These are phyloP conservation scores for Hartigia nigra DNA, from an alignment of 2,888 invertebrate species.

Conservation along the genomic window DNA sequence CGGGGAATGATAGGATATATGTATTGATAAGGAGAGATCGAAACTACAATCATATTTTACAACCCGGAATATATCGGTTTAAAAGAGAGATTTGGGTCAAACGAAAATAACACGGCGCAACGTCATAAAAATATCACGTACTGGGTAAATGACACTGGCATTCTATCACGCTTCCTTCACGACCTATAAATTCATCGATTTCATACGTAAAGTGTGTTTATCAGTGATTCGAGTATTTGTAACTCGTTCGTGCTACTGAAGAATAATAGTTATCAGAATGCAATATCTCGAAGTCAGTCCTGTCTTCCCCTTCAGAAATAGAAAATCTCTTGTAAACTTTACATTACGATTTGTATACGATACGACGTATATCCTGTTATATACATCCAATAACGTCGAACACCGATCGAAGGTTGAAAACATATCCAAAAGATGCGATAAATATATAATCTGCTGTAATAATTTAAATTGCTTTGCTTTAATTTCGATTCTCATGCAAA, in stretches of 20 bases:
- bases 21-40: not conserved
- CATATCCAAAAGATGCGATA: not conserved
- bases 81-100: constrained; percentile 34
- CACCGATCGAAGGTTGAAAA: not conserved
- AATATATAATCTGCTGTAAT: not conserved
- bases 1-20: not conserved
- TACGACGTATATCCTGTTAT: not conserved
- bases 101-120: constrained; percentile 24
- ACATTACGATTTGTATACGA: not conserved
- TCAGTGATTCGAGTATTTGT: not conserved
- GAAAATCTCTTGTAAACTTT: not conserved
- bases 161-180: constrained; percentile 19
- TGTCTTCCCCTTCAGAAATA: not conserved
- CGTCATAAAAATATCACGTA: not conserved
- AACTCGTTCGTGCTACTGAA: not conserved
- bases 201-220: not conserved
- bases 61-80: not conserved
- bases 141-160: constrained; percentile 18
- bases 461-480: too few species aligned
- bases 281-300: not conserved
- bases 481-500: too few species aligned
- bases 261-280: not conserved
- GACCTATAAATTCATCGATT: not conserved
- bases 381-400: not conserved
- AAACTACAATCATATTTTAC: not conserved